Percentiles rank a stretch among this genome's conserved stretches.
phyloP scores from a whole-genome alignment of 2,113 vertebrate species.

The Rallus limicola region DNA sequence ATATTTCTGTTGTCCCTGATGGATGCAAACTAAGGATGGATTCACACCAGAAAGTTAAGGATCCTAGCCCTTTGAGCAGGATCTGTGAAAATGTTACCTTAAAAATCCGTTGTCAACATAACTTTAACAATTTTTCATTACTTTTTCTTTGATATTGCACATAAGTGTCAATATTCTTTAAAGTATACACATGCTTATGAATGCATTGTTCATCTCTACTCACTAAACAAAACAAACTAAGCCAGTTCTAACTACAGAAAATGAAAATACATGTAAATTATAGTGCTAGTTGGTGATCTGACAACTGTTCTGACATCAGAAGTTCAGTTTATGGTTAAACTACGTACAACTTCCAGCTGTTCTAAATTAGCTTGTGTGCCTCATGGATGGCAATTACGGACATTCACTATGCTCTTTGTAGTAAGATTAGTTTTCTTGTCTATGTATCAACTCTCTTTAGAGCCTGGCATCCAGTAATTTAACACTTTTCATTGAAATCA shows the following conservation, averaged over 20 bases:
- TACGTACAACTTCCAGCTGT: slow-evolving; percentile 45
- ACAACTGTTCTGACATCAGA: neutral
- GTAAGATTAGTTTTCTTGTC: slow-evolving; percentile 58
- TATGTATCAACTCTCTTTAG: slow-evolving; percentile 38
- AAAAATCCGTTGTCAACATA: neutral
- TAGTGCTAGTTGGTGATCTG: neutral
- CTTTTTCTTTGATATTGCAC: neutral
- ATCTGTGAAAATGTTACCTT: neutral
- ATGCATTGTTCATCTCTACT: neutral
- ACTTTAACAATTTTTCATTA: neutral
- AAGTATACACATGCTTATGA: neutral
- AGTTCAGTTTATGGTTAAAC: neutral
- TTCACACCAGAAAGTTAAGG: neutral
- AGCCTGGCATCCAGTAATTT: slow-evolving; percentile 48
- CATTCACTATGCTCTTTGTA: slow-evolving; percentile 11
- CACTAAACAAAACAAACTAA: neutral
- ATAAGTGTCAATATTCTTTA: neutral
- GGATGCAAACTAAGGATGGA: neutral
- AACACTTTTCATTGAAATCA: slow-evolving; percentile 55
- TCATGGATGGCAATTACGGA: slow-evolving; percentile 33
- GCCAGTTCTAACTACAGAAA: neutral
- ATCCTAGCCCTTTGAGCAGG: neutral
- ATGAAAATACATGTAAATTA: slow-evolving; percentile 11
- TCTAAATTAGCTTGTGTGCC: neutral
- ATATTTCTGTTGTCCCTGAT: neutral